Conservation (phyloP, 2,797 vertebrate species). For the Sebastes diaconus region DNA sequence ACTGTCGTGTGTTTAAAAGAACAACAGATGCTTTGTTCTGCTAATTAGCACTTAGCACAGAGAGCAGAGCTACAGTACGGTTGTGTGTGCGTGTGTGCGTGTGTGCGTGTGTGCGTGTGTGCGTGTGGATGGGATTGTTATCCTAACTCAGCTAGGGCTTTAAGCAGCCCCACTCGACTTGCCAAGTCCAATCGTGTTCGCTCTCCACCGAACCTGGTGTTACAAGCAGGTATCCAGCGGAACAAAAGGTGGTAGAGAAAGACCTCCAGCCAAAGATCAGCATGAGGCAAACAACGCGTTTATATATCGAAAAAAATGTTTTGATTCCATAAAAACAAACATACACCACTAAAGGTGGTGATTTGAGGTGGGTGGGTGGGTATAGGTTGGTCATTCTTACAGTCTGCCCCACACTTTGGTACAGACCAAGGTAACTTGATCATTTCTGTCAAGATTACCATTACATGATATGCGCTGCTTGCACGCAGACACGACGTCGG, state of each 20-base stretch:
- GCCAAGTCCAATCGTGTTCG: constrained; percentile 42
- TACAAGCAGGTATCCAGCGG: not conserved
- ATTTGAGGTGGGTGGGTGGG: not conserved
- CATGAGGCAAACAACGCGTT: not conserved
- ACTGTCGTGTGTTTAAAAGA: constrained; percentile 88
- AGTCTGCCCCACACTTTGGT: not conserved
- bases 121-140: constrained; percentile 39
- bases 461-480: not conserved
- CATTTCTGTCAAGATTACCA: not conserved
- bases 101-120: constrained; percentile 3
- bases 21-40: constrained; percentile 87
- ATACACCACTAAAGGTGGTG: not conserved
- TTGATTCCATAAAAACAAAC: not conserved
- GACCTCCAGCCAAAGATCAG: not conserved
- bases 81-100: not conserved
- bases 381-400: not conserved
- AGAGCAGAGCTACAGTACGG: constrained; percentile 45
- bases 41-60: constrained; percentile 72
- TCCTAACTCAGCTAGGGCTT: constrained; percentile 60
- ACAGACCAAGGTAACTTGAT: not conserved
- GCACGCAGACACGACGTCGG: too few species aligned
- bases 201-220: constrained; percentile 21
- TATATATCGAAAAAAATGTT: not conserved
- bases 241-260: not conserved
- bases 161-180: constrained; percentile 39